Base-by-base conservation (phyloP, 2,797 vertebrate genomes). In the Ctenopoma kingsleyae region DNA sequence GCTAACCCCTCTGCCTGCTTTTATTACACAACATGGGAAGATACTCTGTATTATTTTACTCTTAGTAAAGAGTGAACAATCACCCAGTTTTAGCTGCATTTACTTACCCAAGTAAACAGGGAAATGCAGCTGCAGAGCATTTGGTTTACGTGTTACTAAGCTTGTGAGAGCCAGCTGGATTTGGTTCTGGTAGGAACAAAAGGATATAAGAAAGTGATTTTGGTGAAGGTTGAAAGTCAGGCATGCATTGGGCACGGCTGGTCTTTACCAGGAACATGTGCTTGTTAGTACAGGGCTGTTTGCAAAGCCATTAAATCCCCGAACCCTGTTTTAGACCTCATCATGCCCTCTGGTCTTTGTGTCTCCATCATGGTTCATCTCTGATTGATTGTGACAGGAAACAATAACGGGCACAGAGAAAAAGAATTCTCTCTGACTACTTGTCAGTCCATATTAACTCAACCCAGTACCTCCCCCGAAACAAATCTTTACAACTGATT, bases 361-460 rank as follows among this genome's bases (percentile, higher is more conserved):
- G 73, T 59, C 67, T 56, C 69, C 83, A 83, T 91, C 88, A 90
- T 48, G 79, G 71, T 72, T 82, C 84, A 86, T 88, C 86, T 82
- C 83, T 88, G 73, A 93, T 91, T 84, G 80, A 68, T 67, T 79
- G 63, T 92, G 93, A 94, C 92, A 87, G 78, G 83, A 71, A 83
- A 90, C 84, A 80, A 89, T 89, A 88, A 87, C 84, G 83, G 84
- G 81, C 84, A 81, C 67, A 71, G 64, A 89, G 69, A 72, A 82
- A 82, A 66, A 69, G 80, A 90, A 94, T 93, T 93, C 92, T 94
- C 87, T 88, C 80, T 91, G 87, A 70, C 83, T 82, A 92, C 88
- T 81, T 93, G 93, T 94, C 93, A 87, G 87, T 80, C 53, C 76
- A 22, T 41, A 86, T 94, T 89, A 93, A 67, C 68, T 87, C 87